Evolutionary conservation across 2,797 vertebrate species (phyloP).

Genomic region (Mormyrops attenuatus): DNA sequence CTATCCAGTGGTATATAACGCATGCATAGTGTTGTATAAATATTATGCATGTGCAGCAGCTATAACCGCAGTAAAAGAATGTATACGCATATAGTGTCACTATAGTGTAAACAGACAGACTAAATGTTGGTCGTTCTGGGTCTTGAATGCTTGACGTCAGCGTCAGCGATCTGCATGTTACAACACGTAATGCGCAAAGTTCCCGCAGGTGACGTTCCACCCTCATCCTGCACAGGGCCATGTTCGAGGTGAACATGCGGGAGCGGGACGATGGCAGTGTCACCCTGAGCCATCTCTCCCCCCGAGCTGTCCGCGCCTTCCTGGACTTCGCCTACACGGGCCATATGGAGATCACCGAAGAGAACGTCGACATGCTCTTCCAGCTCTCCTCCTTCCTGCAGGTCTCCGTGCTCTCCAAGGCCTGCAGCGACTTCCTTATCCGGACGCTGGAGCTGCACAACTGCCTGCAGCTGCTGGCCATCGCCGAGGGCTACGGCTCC

Average conservation of each 20-base stretch:
- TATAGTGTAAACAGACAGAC: not conserved
- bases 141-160: not conserved
- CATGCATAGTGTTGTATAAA: not conserved
- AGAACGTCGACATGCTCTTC: conserved; percentile 88
- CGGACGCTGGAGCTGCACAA: conserved; percentile 80
- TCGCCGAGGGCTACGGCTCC: conserved; percentile 87
- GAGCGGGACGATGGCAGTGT: conserved; percentile 84
- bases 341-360: conserved; percentile 78
- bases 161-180: not conserved
- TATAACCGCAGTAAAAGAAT: not conserved
- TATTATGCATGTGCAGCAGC: not conserved
- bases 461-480: conserved; percentile 78
- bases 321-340: conserved; percentile 93
- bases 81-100: not conserved
- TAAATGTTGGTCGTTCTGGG: not conserved
- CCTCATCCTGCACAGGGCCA: conserved; percentile 67
- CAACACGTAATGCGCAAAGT: no score
- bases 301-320: conserved; percentile 74
- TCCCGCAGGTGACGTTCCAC: not conserved
- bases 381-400: conserved; percentile 71
- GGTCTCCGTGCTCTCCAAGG: conserved; percentile 77
- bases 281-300: conserved; percentile 77
- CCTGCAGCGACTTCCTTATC: conserved; percentile 91
- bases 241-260: conserved; percentile 96
- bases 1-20: not conserved